Conservation (phyloP, 1,140 invertebrate genomes). For the Cepaea nemoralis region DNA sequence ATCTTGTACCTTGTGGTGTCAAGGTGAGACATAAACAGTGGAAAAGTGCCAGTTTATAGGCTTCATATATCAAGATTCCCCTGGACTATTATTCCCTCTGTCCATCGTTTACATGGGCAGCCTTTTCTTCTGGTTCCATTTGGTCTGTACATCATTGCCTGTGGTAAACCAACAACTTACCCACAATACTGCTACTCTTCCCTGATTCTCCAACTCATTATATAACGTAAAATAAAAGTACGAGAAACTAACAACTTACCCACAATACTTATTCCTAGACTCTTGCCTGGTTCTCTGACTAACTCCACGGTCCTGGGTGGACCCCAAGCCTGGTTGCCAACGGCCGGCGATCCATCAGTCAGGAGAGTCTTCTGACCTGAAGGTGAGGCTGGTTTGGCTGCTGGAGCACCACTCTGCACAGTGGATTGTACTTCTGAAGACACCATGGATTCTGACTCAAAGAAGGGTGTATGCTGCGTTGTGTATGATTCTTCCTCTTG, state of each 20-base stretch:
- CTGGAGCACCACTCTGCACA: not conserved
- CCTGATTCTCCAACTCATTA: no score
- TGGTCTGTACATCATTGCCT: no score
- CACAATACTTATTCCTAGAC: slow-evolving; percentile 96
- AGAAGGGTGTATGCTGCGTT: not conserved
- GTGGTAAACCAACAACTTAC: no score
- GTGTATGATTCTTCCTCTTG: not conserved
- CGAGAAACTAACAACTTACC: slow-evolving; percentile 77
- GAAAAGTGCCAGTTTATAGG: no score
- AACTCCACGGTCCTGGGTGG: slow-evolving; percentile 82
- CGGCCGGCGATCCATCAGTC: slow-evolving; percentile 68
- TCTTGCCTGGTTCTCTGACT: slow-evolving; percentile 78
- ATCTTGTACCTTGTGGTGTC: no score
- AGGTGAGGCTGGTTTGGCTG: slow-evolving; percentile 14
- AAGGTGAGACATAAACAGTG: no score
- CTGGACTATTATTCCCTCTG: no score
- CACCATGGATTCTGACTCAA: not conserved
- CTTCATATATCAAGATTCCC: no score
- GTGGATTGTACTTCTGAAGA: not conserved
- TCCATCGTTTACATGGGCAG: no score
- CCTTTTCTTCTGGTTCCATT: no score
- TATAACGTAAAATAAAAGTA: no score
- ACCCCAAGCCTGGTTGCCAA: slow-evolving; percentile 88
- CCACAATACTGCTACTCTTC: no score
- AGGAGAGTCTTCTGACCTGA: slow-evolving; percentile 58